Evolutionary conservation across 2,113 vertebrate species (phyloP).

Genomic region (Noturus placidus): DNA sequence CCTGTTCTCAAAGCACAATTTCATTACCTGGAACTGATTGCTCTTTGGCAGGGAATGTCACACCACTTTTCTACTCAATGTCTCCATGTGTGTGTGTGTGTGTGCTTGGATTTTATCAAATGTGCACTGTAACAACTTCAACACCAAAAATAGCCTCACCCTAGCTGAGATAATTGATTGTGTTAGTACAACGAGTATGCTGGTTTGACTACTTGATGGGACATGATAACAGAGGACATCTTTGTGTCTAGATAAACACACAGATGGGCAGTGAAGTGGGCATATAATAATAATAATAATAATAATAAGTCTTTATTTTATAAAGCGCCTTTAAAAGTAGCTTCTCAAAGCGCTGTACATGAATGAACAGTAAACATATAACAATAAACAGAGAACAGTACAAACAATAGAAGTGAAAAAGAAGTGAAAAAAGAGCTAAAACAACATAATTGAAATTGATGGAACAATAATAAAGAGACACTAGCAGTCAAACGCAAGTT

Average conservation of each 20-base stretch:
- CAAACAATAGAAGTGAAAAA: too few relatives aligned
- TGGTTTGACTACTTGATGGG: neutral
- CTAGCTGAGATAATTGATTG: neutral
- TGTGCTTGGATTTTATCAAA: neutral
- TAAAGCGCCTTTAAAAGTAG: too few relatives aligned
- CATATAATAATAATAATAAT: too few relatives aligned
- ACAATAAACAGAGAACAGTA: too few relatives aligned
- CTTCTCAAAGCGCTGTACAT: too few relatives aligned
- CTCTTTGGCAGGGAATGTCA: neutral
- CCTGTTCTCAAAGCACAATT: slow-evolving; percentile 33
- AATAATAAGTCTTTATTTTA: too few relatives aligned
- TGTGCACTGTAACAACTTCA: neutral
- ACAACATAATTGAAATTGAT: too few relatives aligned
- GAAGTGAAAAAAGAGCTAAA: too few relatives aligned
- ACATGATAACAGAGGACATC: slow-evolving; percentile 21
- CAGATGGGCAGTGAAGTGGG: neutral
- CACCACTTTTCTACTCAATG: neutral
- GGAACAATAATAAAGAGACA: too few relatives aligned
- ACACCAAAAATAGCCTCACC: slow-evolving; percentile 4
- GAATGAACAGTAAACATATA: too few relatives aligned
- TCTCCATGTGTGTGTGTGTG: neutral
- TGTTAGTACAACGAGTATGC: neutral
- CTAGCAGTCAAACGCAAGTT: too few relatives aligned
- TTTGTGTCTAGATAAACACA: slow-evolving; percentile 26
- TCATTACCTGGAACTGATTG: slow-evolving; percentile 41